Conservation (phyloP, 2,888 invertebrate genomes). For the Lapara coniferarum region DNA sequence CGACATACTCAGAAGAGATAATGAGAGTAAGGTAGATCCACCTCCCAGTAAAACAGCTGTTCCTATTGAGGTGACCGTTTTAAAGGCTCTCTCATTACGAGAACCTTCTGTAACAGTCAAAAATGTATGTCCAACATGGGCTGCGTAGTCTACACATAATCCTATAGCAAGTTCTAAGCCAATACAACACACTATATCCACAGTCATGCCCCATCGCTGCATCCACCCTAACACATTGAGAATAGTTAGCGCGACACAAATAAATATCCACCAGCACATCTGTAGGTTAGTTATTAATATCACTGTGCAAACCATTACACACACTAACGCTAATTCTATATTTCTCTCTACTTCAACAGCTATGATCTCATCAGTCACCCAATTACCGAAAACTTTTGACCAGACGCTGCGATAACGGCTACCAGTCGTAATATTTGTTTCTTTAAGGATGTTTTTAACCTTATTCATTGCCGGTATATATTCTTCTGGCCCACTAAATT, state of each 20-base stretch:
- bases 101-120: slow-evolving; percentile 84
- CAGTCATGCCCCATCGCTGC: slow-evolving; percentile 91
- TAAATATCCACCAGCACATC: slow-evolving; percentile 90
- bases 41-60: slow-evolving; percentile 91
- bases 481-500: slow-evolving; percentile 85
- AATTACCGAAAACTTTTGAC: slow-evolving; percentile 88
- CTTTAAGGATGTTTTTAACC: slow-evolving; percentile 81
- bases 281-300: slow-evolving; percentile 89
- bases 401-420: slow-evolving; percentile 87
- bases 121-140: slow-evolving; percentile 92
- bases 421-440: slow-evolving; percentile 84
- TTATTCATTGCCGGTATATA: slow-evolving; percentile 90
- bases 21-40: slow-evolving; percentile 89
- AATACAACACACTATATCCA: slow-evolving; percentile 92
- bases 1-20: slow-evolving; percentile 87
- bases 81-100: slow-evolving; percentile 83
- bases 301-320: slow-evolving; percentile 91
- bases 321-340: slow-evolving; percentile 88
- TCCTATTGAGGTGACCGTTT: slow-evolving; percentile 88
- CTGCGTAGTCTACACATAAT: slow-evolving; percentile 92
- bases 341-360: slow-evolving; percentile 90
- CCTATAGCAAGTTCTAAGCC: slow-evolving; percentile 92
- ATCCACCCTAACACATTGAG: slow-evolving; percentile 90
- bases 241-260: slow-evolving; percentile 89
- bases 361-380: slow-evolving; percentile 91